Percentiles rank a stretch among this genome's conserved stretches.
phyloP scores from a whole-genome alignment of 2,888 invertebrate genomes.

The Eupithecia centaureata region DNA sequence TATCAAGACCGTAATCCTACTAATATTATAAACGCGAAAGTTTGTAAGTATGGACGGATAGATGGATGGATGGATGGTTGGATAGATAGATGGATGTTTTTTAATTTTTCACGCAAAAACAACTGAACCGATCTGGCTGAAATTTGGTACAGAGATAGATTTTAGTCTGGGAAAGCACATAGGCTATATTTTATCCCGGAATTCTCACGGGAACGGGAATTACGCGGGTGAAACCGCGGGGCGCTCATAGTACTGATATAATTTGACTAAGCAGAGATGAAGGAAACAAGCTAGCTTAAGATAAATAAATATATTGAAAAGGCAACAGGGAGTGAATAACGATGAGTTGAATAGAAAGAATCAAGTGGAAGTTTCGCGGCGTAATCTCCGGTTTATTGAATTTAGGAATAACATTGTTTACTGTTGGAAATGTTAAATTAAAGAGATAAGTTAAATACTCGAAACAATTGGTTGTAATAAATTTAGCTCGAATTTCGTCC shows the following conservation, averaged over 20 bases:
- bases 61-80: no score
- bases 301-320: constrained; percentile 25
- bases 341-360: neutral
- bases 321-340: constrained; percentile 5
- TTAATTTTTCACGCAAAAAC: no score
- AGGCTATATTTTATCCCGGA: no score
- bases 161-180: no score
- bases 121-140: no score
- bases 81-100: no score
- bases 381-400: constrained; percentile 15
- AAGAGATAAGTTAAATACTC: neutral
- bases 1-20: neutral
- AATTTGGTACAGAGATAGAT: no score
- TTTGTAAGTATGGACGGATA: no score
- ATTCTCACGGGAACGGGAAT: no score
- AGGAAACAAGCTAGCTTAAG: constrained; percentile 20
- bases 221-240: no score
- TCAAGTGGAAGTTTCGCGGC: constrained; percentile 1
- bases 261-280: constrained; percentile 25
- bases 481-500: neutral
- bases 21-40: no score
- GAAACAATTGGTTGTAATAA: neutral
- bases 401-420: constrained; percentile 9
- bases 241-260: neutral
- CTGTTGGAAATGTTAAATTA: constrained; percentile 1